phyloP scores from a whole-genome alignment of 2,113 vertebrate species.

The Heterotilapia buettikoferi region DNA sequence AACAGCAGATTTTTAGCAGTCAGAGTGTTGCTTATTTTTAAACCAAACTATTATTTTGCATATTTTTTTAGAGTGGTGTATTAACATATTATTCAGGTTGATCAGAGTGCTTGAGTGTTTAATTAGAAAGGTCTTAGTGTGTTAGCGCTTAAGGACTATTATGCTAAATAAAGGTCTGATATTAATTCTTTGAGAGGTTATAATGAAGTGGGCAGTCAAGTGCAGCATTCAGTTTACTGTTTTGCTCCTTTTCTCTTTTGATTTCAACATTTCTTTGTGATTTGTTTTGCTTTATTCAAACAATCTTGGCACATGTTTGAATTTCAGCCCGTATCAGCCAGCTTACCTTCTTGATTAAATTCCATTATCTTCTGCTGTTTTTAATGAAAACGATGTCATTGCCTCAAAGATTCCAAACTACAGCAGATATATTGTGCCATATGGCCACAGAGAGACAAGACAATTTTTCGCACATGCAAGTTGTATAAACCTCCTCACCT shows the following conservation, averaged over 20 bases:
- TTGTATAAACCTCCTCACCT: background rate
- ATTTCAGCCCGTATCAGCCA: background rate
- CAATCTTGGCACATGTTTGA: background rate
- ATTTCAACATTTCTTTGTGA: background rate
- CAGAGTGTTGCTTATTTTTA: background rate
- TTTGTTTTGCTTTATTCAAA: background rate
- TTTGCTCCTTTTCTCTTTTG: background rate
- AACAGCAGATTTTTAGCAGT: background rate
- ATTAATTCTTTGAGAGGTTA: slow-evolving; percentile 14
- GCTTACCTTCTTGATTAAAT: background rate
- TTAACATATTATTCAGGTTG: background rate
- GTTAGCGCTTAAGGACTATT: slow-evolving; percentile 33
- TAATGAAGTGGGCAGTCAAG: slow-evolving; percentile 36
- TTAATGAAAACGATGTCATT: background rate
- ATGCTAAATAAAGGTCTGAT: slow-evolving; percentile 44
- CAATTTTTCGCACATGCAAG: background rate
- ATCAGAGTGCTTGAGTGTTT: slow-evolving; percentile 6
- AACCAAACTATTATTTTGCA: background rate
- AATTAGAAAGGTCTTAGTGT: slow-evolving; percentile 37
- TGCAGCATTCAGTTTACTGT: slow-evolving; percentile 8
- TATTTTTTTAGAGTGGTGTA: background rate
- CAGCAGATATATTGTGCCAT: background rate
- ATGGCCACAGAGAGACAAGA: background rate
- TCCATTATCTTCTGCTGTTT: background rate
- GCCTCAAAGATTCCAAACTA: background rate